These are phyloP conservation scores for Dynastes hyllus DNA, from an alignment of 2,888 invertebrate genomes.

Conservation along the genomic window DNA sequence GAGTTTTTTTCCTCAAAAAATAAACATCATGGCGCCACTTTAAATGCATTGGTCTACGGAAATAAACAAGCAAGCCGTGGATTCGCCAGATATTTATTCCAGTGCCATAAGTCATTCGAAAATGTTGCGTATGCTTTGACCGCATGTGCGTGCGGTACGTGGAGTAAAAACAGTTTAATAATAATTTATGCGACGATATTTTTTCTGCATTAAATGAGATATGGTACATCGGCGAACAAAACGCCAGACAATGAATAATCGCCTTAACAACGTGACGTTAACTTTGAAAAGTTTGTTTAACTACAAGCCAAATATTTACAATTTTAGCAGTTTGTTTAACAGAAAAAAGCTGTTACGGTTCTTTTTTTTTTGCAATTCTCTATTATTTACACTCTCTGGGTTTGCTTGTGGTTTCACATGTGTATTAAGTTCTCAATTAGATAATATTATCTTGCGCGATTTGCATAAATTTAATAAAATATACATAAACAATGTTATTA, in stretches of 20 bases:
- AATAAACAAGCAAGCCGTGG: background rate
- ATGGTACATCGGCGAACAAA: background rate
- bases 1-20: background rate
- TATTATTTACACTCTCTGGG: constrained; percentile 17
- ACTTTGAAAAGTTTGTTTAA: constrained; percentile 20
- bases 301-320: constrained; percentile 29
- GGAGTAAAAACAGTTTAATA: constrained; percentile 23
- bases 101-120: constrained; percentile 7
- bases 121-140: constrained; percentile 10
- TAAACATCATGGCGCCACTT: constrained; percentile 9
- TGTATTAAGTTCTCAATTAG: background rate
- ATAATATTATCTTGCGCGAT: background rate
- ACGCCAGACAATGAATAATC: constrained; percentile 20
- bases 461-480: constrained; percentile 3
- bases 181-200: constrained; percentile 24
- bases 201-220: constrained; percentile 10
- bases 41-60: background rate
- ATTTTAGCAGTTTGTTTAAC: constrained; percentile 29
- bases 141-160: background rate
- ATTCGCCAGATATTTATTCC: constrained; percentile 2
- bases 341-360: constrained; percentile 12
- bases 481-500: background rate
- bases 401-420: constrained; percentile 27
- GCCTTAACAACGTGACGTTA: constrained; percentile 24
- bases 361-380: constrained; percentile 25